Base-by-base conservation (phyloP, 2,888 invertebrate genomes). In the Periphyllus acericola region DNA sequence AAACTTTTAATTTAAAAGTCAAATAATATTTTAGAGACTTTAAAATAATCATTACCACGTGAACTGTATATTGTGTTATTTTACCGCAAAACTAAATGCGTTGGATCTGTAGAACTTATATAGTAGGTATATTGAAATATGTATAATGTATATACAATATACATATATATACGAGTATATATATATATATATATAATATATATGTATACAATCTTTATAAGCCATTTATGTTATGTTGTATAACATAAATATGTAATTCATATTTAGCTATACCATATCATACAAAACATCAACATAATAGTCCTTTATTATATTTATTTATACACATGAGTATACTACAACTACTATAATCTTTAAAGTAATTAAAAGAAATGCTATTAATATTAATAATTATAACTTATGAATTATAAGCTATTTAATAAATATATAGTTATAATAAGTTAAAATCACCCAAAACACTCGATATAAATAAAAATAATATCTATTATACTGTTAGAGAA, bases 1-100 rank as follows among this genome's bases (percentile, higher is more conserved):
- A n/a, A n/a, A 55, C 29, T 55, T 32, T 72, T n/a, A n/a, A n/a
- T n/a, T n/a, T n/a, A n/a, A 17, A 25, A 36, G 72, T n/a, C 4
- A 19, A 21, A 83, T 52, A 52, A 52, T 76, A 52, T 72, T 72
- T 36, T 55, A 55, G 72, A 72, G n/a, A 34, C 52, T 34, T 9
- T 34, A 4, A 82, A 83, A 83, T 0, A 52, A 52, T 46, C 60
- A 29, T 75, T 75, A 60, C n/a, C n/a, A n/a, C 75, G 83, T 29
- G 66, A 75, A 83, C 75, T 83, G 14, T 72, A 19, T 5, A 17
- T n/a, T 1, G 5, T 55, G 34, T 52, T 83, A 83, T 83, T 72
- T 25, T 21, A 75, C 21, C 9, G 11, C 19, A n/a, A 11, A 14
- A 46, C 17, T 40, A 83, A 40, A 75, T 36, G 29, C 60, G 40